Evolutionary conservation across 2,888 invertebrate species (phyloP), one percentile per base, ranked within the genome.

Genomic region (Ectobius pallidus): DNA sequence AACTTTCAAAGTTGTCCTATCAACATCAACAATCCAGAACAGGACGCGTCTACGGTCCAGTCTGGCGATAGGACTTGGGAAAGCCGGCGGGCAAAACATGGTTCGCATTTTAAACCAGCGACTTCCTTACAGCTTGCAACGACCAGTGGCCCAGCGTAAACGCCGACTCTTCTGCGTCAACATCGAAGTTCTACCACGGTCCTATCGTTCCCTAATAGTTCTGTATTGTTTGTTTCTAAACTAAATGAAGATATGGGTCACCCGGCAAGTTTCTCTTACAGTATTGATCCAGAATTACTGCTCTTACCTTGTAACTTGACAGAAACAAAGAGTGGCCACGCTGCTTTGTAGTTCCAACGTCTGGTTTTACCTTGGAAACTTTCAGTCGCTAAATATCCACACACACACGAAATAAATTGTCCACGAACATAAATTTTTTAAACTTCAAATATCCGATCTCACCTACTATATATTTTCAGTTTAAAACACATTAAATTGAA

Each of bases 241-340:
- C 44, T 14, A 65, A n/a, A 62, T 34, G 32, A 22, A 20, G 18
- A 70, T 68, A 67, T 61, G 69, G 73, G 74, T 75, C 74, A 76
- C 67, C 74, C 69, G 73, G 73, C 68, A 74, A 75, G 73, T 75
- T 71, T 74, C 74, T 75, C 74, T 70, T 65, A 49, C 39, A 58
- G 73, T 76, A 76, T 74, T 75, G 75, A 76, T 75, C 75, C 76
- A 74, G 49, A 76, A 75, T 75, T 71, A 74, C 71, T 74, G 71
- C 71, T 72, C 76, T 75, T 75, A 76, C 76, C 75, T 75, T 71
- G 73, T 67, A 75, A 75, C 74, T 76, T 76, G 75, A 76, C 76
- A 76, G 76, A 76, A 76, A 76, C 76, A 76, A 76, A 76, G 76
- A 75, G 73, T 75, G 74, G 75, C 76, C 76, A 76, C 76, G 76